phyloP scores from a whole-genome alignment of 2,113 vertebrate species.

The Eclectus roratus region DNA sequence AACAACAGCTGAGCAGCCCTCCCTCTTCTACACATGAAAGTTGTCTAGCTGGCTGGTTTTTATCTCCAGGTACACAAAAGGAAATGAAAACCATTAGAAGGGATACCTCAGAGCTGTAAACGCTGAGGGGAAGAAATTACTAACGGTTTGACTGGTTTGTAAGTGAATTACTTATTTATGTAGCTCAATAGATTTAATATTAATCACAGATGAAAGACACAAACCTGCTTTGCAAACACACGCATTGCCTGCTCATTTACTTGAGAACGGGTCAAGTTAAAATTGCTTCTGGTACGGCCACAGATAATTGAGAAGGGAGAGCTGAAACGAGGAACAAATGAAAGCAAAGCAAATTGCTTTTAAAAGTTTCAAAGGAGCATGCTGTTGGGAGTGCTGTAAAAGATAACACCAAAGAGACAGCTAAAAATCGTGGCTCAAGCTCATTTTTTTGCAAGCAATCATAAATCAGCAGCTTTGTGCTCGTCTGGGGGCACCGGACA shows the following conservation, averaged over 20 bases:
- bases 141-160: not conserved
- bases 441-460: constrained; percentile 22
- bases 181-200: constrained; percentile 20
- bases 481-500: not conserved
- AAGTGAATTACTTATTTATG: constrained; percentile 52
- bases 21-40: not conserved
- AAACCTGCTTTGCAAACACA: not conserved
- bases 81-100: constrained; percentile 6
- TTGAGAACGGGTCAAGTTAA: not conserved
- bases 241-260: not conserved
- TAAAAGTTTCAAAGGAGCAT: not conserved
- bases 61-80: not conserved
- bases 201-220: constrained; percentile 5
- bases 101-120: not conserved
- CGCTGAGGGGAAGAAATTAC: constrained; percentile 12
- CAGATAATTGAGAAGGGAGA: not conserved
- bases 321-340: not conserved
- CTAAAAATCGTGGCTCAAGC: not conserved
- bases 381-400: not conserved
- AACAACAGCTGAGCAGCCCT: not conserved
- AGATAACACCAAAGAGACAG: constrained; percentile 4
- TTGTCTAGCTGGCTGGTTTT: not conserved
- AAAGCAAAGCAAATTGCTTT: constrained; percentile 4
- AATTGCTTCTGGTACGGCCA: not conserved
- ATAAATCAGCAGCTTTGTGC: constrained; percentile 33